These are phyloP conservation scores for Danio jaintianensis DNA, from an alignment of 2,797 vertebrate species.

Conservation along the genomic window DNA sequence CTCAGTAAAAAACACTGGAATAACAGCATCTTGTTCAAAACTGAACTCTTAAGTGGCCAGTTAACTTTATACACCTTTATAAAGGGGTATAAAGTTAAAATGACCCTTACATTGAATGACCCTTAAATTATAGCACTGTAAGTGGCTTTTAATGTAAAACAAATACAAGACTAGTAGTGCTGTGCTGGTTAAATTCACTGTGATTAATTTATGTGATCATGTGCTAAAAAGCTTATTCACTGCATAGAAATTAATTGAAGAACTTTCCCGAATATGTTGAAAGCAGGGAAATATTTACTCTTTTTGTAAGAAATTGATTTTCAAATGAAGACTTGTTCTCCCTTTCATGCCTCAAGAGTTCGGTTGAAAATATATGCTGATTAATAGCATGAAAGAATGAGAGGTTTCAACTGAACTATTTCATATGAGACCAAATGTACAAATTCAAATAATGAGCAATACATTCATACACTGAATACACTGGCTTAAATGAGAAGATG, in stretches of 20 bases:
- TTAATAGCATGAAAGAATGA: slow-evolving; percentile 11
- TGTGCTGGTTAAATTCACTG: neutral
- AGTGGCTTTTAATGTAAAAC: neutral
- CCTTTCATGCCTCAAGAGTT: neutral
- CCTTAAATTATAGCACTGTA: neutral
- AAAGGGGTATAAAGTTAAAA: too few species aligned
- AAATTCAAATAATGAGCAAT: slow-evolving; percentile 30
- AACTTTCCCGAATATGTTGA: slow-evolving; percentile 1
- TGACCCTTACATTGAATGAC: neutral
- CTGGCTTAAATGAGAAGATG: slow-evolving; percentile 3
- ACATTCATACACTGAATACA: slow-evolving; percentile 35
- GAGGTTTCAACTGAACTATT: neutral
- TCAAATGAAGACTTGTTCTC: neutral
- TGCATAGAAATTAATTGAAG: neutral
- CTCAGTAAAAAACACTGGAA: neutral
- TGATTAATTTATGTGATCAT: too few species aligned
- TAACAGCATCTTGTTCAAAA: neutral
- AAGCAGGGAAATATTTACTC: neutral
- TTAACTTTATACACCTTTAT: neutral
- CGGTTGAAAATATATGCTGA: slow-evolving; percentile 13
- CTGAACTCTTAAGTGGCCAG: neutral
- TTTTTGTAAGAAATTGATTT: slow-evolving; percentile 2
- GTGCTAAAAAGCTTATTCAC: neutral
- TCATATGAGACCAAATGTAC: neutral
- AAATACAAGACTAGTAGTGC: neutral